phyloP scores from a whole-genome alignment of 2,797 vertebrate genomes.

The Sebastes matsubarae region DNA sequence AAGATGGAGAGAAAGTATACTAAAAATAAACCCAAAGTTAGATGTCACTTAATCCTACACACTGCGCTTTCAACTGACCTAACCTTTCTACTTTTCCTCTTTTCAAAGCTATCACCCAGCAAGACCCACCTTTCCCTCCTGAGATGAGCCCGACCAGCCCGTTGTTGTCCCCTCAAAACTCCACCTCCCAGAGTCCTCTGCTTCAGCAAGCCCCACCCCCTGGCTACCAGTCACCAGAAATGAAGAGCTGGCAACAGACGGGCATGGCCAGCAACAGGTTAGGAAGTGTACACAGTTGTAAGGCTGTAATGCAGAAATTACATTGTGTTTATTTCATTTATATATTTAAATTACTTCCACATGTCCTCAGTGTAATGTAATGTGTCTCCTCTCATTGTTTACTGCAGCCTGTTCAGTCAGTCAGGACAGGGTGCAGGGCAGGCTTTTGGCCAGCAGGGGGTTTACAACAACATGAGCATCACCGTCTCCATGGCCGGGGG shows the following conservation, averaged over 20 bases:
- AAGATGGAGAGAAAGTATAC: too few species aligned
- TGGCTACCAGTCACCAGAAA: constrained; percentile 93
- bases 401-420: constrained; percentile 83
- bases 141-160: constrained; percentile 92
- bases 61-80: not conserved
- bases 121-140: constrained; percentile 87
- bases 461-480: constrained; percentile 99
- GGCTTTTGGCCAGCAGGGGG: constrained; percentile 88
- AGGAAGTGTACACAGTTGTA: not conserved
- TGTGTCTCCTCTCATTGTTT: not conserved
- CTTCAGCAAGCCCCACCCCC: constrained; percentile 89
- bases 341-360: not conserved
- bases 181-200: constrained; percentile 90
- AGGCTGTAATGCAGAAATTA: not conserved
- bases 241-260: constrained; percentile 94
- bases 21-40: too few species aligned
- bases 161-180: constrained; percentile 90
- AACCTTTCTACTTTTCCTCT: not conserved
- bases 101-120: constrained; percentile 87
- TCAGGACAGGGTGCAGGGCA: constrained; percentile 82
- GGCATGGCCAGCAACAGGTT: constrained; percentile 87
- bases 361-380: not conserved
- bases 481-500: constrained; percentile 95
- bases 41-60: too few species aligned
- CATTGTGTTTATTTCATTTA: not conserved